Percentiles rank a stretch among this genome's conserved stretches.
Conservation (phyloP, 1,140 invertebrate genomes). For the Platorchestia sp. region DNA sequence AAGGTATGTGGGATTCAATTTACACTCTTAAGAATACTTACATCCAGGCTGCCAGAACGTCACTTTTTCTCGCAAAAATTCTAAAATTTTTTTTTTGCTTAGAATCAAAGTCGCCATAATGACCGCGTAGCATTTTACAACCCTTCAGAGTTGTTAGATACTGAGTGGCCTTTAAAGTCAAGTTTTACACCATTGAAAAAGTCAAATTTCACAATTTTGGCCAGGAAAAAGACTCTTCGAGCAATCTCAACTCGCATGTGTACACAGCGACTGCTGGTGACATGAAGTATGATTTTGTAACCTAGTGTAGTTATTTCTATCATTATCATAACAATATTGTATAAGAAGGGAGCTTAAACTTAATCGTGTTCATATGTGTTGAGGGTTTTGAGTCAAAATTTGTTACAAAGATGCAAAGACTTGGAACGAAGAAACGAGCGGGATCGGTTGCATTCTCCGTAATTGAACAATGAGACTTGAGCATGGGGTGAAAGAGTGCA, state of each 20-base stretch:
- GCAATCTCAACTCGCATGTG: not conserved
- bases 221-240: too few relatives aligned
- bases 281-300: slow-evolving; percentile 7
- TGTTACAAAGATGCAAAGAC: not conserved
- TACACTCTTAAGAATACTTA: slow-evolving; percentile 29
- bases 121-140: too few relatives aligned
- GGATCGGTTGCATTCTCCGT: not conserved
- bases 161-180: too few relatives aligned
- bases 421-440: not conserved
- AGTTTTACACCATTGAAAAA: too few relatives aligned
- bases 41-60: too few relatives aligned
- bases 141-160: too few relatives aligned
- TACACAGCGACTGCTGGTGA: not conserved
- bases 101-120: too few relatives aligned
- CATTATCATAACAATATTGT: not conserved
- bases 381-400: not conserved
- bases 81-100: too few relatives aligned
- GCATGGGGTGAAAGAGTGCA: not conserved
- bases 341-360: slow-evolving; percentile 40
- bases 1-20: slow-evolving; percentile 8
- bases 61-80: too few relatives aligned
- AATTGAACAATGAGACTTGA: not conserved
- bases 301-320: slow-evolving; percentile 22
- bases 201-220: too few relatives aligned
- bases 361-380: not conserved